Base-by-base conservation (phyloP, 2,888 invertebrate species). In the Sminthurides aquaticus region DNA sequence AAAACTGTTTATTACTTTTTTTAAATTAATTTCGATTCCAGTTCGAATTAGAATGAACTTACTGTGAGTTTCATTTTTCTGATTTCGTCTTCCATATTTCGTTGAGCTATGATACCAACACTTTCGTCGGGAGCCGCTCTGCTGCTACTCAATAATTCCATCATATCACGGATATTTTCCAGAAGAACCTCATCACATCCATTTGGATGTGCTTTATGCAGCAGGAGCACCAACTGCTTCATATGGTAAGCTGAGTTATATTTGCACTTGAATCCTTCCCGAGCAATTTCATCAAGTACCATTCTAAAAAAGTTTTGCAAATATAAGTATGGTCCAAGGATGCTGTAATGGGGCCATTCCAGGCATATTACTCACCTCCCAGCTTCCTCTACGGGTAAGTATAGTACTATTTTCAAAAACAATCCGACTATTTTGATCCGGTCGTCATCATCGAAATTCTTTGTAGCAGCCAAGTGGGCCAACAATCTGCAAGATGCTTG, bases 121-220 rank as follows among this genome's bases (percentile, higher is more conserved):
- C 49, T 52, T n/a, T 43, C 27, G n/a, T 25, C 43, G n/a, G n/a
- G n/a, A n/a, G n/a, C n/a, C 15, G 60, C 25, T 54, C 55, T 54
- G 15, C 59, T 59, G 11, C 22, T 27, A 1, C 29, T 55, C 20
- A 29, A 29, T 24, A 49, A 1, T 34, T 64, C 64, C 48, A 64
- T 48, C 59, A 60, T 59, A 22, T 64, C 64, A 2, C 64, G 59
- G 26, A 64, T 55, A 24, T 59, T 60, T 60, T 64, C 64, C 18
- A 64, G 25, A 2, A 64, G 43, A 43, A 64, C 55, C 43, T 64
- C 64, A 22, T 64, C 64, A 48, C 64, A 64, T 25, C 64, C 64
- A 29, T n/a, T 55, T 2, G 64, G 64, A 55, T 64, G 59, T 18
- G 64, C 64, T 56, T 64, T 64, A 48, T 64, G 64, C 8, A 64